phyloP scores from a whole-genome alignment of 2,113 vertebrate genomes.

The Cynoglossus semilaevis region DNA sequence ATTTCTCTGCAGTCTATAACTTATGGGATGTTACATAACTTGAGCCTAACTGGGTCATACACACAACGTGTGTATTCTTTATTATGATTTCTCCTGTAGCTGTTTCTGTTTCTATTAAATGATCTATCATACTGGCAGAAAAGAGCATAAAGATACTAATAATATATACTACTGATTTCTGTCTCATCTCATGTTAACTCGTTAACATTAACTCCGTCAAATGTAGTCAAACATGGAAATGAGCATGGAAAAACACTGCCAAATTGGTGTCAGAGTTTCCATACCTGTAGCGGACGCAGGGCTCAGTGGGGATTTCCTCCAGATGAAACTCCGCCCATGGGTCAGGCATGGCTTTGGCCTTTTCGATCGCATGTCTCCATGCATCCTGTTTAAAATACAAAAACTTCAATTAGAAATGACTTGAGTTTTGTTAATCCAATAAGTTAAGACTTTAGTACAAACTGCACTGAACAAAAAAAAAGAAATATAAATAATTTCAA shows the following conservation, averaged over 20 bases:
- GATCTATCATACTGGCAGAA: no score
- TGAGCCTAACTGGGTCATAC: not conserved
- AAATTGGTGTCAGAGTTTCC: not conserved
- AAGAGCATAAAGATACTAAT: no score
- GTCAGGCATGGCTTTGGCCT: slow-evolving; percentile 95
- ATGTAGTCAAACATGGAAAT: no score
- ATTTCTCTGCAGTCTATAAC: not conserved
- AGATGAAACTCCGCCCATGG: slow-evolving; percentile 97
- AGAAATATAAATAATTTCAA: not conserved
- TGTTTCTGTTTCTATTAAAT: no score
- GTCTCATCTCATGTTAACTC: no score
- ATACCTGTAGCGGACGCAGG: slow-evolving; percentile 89
- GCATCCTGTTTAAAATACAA: slow-evolving; percentile 76
- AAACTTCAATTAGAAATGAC: not conserved
- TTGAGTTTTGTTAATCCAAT: no score
- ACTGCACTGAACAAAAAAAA: not conserved
- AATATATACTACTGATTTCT: no score
- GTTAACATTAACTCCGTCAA: not conserved
- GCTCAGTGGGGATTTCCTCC: slow-evolving; percentile 85
- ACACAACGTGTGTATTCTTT: no score
- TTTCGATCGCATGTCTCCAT: slow-evolving; percentile 92
- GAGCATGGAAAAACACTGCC: no score
- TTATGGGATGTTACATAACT: slow-evolving; percentile 19
- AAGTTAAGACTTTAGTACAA: no score
- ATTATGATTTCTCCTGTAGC: no score